phyloP scores from a whole-genome alignment of 2,888 invertebrate genomes.

The Caenorhabditis virilis region DNA sequence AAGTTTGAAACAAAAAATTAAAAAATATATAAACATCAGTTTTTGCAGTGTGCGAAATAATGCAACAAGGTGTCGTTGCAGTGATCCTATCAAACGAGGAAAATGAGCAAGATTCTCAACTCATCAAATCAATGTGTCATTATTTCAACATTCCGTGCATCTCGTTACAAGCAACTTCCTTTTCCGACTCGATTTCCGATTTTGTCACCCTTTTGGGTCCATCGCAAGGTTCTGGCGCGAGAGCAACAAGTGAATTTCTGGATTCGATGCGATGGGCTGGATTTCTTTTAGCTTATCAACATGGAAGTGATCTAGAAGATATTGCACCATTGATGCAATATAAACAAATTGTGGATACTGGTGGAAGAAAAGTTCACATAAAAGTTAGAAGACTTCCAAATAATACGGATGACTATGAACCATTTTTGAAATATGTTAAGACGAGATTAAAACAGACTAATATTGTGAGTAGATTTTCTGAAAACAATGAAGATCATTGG shows the following conservation, averaged over 20 bases:
- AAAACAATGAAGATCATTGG: not conserved
- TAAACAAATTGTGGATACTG: slow-evolving; percentile 33
- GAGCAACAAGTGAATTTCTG: slow-evolving; percentile 52
- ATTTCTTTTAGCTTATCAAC: slow-evolving; percentile 51
- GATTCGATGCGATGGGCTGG: slow-evolving; percentile 52
- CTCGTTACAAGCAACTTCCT: slow-evolving; percentile 27
- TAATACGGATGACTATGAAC: slow-evolving; percentile 54
- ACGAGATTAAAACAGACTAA: slow-evolving; percentile 61
- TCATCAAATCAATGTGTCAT: slow-evolving; percentile 63
- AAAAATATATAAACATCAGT: not conserved
- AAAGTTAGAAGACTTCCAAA: slow-evolving; percentile 52
- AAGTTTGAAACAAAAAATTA: slow-evolving; percentile 14
- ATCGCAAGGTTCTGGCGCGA: slow-evolving; percentile 36
- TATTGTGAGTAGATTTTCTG: slow-evolving; percentile 49
- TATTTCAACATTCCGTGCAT: slow-evolving; percentile 51
- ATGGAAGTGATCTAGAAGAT: slow-evolving; percentile 47
- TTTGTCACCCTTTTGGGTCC: slow-evolving; percentile 48
- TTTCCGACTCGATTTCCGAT: slow-evolving; percentile 27
- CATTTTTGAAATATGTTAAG: slow-evolving; percentile 61
- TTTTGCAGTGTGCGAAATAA: slow-evolving; percentile 62
- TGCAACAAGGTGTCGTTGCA: slow-evolving; percentile 63
- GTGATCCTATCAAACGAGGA: slow-evolving; percentile 52
- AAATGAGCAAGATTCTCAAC: slow-evolving; percentile 43
- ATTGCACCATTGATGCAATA: slow-evolving; percentile 45
- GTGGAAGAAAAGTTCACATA: slow-evolving; percentile 31